These are phyloP conservation scores for Plagodis dolabraria DNA, from an alignment of 2,888 invertebrate species.

Conservation along the genomic window DNA sequence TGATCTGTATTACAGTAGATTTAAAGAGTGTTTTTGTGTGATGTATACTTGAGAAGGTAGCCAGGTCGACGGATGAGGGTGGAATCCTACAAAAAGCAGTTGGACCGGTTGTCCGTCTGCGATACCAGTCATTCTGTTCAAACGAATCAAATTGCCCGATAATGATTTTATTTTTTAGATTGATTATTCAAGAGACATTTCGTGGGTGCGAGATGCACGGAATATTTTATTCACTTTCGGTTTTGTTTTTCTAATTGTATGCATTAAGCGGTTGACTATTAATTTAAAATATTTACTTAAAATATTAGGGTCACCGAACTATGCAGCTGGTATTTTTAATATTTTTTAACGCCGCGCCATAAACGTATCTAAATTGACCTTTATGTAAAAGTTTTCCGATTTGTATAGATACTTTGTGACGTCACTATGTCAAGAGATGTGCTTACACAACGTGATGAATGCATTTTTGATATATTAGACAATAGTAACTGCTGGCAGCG, in stretches of 20 bases:
- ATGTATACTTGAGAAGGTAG: slow-evolving; percentile 45
- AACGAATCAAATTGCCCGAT: slow-evolving; percentile 66
- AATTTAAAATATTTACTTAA: no score
- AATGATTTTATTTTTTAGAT: slow-evolving; percentile 67
- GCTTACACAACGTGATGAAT: no score
- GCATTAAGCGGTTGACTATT: no score
- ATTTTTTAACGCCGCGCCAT: no score
- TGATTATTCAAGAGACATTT: slow-evolving; percentile 49
- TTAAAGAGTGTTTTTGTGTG: slow-evolving; percentile 35
- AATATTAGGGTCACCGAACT: no score
- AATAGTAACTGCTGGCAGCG: no score
- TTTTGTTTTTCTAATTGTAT: neutral
- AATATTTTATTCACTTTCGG: slow-evolving; percentile 1
- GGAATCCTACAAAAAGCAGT: slow-evolving; percentile 77
- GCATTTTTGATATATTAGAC: no score
- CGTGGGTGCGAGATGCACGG: slow-evolving; percentile 8
- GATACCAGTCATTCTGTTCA: slow-evolving; percentile 57
- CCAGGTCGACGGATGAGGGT: slow-evolving; percentile 69
- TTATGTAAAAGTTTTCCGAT: no score
- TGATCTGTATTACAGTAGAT: slow-evolving; percentile 33
- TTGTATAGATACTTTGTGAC: no score
- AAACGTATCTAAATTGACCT: no score
- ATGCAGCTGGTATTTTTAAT: no score
- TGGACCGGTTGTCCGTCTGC: slow-evolving; percentile 68
- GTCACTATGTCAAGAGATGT: no score